Conservation (phyloP, 2,797 vertebrate genomes). For the Brachyrhaphis roseni region DNA sequence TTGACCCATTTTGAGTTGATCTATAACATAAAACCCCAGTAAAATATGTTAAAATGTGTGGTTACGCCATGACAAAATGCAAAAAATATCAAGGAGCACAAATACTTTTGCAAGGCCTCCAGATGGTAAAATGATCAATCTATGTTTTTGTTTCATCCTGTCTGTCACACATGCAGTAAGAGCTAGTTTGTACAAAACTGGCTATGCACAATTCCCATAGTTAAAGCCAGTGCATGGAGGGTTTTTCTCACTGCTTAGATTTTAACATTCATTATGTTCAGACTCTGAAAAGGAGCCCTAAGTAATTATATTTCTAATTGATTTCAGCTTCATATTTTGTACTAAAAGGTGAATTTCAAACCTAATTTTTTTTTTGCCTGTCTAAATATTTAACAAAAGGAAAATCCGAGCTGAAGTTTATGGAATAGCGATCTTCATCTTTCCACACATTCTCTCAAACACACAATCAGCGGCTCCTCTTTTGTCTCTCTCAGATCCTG, state of each 20-base stretch:
- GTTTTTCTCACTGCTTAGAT: slow-evolving; percentile 36
- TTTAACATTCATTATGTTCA: slow-evolving; percentile 14
- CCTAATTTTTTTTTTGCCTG: slow-evolving; percentile 48
- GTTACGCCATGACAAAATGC: background rate
- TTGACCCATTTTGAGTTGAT: background rate
- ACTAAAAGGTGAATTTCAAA: slow-evolving; percentile 35
- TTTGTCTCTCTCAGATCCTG: slow-evolving; percentile 82
- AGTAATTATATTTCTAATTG: slow-evolving; percentile 38
- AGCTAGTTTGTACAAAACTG: slow-evolving; percentile 32
- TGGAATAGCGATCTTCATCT: slow-evolving; percentile 64
- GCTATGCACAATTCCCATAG: slow-evolving; percentile 52
- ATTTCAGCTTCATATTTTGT: slow-evolving; percentile 11
- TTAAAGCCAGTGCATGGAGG: slow-evolving; percentile 27
- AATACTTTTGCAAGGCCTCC: slow-evolving; percentile 28
- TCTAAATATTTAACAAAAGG: slow-evolving; percentile 57
- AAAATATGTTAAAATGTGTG: background rate
- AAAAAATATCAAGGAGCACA: background rate
- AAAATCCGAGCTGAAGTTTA: slow-evolving; percentile 43
- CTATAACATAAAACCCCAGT: background rate
- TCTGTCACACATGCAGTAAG: slow-evolving; percentile 48
- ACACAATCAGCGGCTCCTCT: slow-evolving; percentile 31
- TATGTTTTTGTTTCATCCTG: slow-evolving; percentile 59
- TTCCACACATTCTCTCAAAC: slow-evolving; percentile 34
- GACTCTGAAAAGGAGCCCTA: slow-evolving; percentile 27
- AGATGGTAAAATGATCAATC: slow-evolving; percentile 63